phyloP scores from a whole-genome alignment of 2,113 vertebrate genomes.

The Barnardius zonarius region DNA sequence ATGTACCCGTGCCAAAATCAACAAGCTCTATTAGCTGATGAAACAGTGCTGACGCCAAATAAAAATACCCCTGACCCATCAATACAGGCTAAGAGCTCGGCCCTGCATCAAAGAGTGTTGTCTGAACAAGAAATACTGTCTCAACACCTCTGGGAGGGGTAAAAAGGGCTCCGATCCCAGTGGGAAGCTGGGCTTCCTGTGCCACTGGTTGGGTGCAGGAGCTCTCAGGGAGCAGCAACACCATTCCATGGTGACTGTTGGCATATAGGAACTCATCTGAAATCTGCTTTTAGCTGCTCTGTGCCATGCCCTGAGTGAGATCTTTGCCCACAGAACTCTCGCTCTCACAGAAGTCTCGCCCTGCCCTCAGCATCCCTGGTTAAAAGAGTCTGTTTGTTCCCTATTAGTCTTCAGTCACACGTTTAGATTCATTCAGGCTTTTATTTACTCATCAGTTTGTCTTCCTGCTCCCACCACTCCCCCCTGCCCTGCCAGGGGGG shows the following conservation, averaged over 20 bases:
- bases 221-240: neutral
- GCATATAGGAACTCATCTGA: neutral
- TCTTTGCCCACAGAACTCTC: neutral
- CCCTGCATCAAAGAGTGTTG: neutral
- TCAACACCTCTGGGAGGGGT: neutral
- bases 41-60: slow-evolving; percentile 57
- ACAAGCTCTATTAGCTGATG: slow-evolving; percentile 53
- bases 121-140: slow-evolving; percentile 4
- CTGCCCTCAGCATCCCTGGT: neutral
- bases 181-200: neutral
- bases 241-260: accelerated
- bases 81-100: slow-evolving; percentile 24
- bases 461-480: slow-evolving; percentile 1
- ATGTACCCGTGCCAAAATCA: slow-evolving; percentile 32
- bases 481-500: slow-evolving; percentile 29
- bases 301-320: neutral
- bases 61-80: slow-evolving; percentile 60
- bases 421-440: slow-evolving; percentile 38
- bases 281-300: neutral
- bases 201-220: accelerated
- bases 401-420: slow-evolving; percentile 27
- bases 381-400: neutral
- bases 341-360: neutral
- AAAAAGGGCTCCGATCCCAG: neutral
- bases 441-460: slow-evolving; percentile 65